Evolutionary conservation across 2,888 invertebrate species (phyloP).

Genomic region (Nomada lathburiana): DNA sequence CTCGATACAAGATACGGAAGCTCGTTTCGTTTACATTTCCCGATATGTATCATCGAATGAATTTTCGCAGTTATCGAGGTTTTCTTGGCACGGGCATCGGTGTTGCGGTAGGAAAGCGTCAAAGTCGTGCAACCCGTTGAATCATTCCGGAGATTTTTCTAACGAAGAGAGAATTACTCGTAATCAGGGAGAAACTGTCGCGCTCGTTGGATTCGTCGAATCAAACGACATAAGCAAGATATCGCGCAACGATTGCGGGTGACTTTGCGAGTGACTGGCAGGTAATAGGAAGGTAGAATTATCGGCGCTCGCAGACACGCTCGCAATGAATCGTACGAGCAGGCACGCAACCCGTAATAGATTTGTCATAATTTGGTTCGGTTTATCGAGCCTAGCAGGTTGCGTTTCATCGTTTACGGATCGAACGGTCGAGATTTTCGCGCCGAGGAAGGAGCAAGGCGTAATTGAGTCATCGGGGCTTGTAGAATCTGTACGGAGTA

Average conservation of each 20-base stretch:
- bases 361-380: slow-evolving; percentile 61
- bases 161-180: neutral
- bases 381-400: slow-evolving; percentile 29
- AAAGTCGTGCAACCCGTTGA: neutral
- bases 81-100: neutral
- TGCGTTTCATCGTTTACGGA: slow-evolving; percentile 56
- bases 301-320: neutral
- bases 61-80: neutral
- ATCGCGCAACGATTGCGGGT: neutral
- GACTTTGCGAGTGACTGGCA: neutral
- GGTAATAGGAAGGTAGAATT: slow-evolving; percentile 9
- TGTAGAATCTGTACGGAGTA: neutral
- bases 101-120: neutral
- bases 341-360: slow-evolving; percentile 22
- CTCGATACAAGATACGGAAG: slow-evolving; percentile 28
- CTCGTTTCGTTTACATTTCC: slow-evolving; percentile 6
- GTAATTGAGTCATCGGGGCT: slow-evolving; percentile 38
- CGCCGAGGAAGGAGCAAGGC: neutral
- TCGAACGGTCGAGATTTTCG: slow-evolving; percentile 14
- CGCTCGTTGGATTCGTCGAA: neutral
- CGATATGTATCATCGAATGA: slow-evolving; percentile 19
- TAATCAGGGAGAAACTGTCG: neutral
- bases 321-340: neutral
- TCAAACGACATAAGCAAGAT: neutral
- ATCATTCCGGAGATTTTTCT: neutral